Conservation (phyloP, 2,797 vertebrate genomes). For the Microctenopoma steveboyesi region DNA sequence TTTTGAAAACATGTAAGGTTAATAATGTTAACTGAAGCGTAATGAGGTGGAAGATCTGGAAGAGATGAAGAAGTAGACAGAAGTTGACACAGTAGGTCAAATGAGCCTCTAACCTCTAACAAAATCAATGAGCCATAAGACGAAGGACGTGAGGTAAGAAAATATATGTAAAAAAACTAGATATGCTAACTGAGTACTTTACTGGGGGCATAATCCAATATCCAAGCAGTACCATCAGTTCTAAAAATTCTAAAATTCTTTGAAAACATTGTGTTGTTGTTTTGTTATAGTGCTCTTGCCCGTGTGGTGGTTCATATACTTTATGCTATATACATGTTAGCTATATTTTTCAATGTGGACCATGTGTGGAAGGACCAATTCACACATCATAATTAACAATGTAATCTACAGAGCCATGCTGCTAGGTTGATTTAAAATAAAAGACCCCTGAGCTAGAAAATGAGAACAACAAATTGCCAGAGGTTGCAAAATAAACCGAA, state of each 20-base stretch:
- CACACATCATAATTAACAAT: neutral
- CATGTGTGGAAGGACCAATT: neutral
- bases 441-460: neutral
- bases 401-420: neutral
- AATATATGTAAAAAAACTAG: neutral
- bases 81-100: constrained; percentile 28
- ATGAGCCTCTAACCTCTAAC: constrained; percentile 46
- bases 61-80: constrained; percentile 38
- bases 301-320: too few species aligned
- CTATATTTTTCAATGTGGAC: too few species aligned
- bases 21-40: constrained; percentile 66
- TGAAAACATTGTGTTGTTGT: too few species aligned
- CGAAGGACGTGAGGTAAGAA: constrained; percentile 19
- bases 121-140: constrained; percentile 47
- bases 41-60: constrained; percentile 67
- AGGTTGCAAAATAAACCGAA: neutral
- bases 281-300: too few species aligned
- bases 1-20: constrained; percentile 29
- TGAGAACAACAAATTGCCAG: neutral
- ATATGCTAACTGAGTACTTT: too few species aligned
- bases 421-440: neutral
- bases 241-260: too few species aligned
- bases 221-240: too few species aligned
- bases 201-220: too few species aligned
- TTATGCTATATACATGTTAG: too few species aligned